A percentile compares a stretch with the other conserved stretches of the same genome.
Conservation (phyloP, 2,797 vertebrate species). For the Argya squamiceps region DNA sequence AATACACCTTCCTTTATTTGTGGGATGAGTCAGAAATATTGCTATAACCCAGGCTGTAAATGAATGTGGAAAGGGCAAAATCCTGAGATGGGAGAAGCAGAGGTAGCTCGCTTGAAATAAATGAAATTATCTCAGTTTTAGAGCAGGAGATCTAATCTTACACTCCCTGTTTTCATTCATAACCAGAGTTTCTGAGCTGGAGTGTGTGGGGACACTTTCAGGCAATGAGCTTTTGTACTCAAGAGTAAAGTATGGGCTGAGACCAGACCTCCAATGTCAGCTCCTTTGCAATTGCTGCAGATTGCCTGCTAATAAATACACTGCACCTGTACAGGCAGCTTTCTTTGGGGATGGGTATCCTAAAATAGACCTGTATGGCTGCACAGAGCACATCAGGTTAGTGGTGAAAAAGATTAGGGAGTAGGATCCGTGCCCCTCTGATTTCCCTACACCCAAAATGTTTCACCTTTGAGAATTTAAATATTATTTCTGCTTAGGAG, state of each 20-base stretch:
- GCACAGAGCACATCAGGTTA: background rate
- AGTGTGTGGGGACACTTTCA: background rate
- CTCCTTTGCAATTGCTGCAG: background rate
- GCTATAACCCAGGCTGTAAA: background rate
- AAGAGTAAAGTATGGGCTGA: background rate
- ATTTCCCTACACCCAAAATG: constrained; percentile 66
- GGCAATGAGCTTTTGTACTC: background rate
- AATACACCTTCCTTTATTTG: background rate
- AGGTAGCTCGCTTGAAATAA: background rate
- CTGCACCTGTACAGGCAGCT: background rate
- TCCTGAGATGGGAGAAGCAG: background rate
- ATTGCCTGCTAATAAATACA: background rate
- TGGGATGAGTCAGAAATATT: background rate
- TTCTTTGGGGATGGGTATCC: background rate
- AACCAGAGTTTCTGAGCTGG: background rate
- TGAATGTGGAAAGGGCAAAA: background rate
- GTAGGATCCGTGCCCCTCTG: background rate
- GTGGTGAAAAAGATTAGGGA: constrained; percentile 9
- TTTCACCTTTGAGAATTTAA: constrained; percentile 79
- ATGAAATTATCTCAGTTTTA: background rate
- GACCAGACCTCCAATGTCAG: background rate
- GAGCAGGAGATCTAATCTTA: background rate
- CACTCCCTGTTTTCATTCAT: background rate
- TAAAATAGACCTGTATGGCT: background rate
- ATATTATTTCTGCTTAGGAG: constrained; percentile 81